A percentile compares a stretch with the other conserved stretches of the same genome.
Evolutionary conservation across 2,888 invertebrate species (phyloP).

Genomic region (Agonopterix arenella): DNA sequence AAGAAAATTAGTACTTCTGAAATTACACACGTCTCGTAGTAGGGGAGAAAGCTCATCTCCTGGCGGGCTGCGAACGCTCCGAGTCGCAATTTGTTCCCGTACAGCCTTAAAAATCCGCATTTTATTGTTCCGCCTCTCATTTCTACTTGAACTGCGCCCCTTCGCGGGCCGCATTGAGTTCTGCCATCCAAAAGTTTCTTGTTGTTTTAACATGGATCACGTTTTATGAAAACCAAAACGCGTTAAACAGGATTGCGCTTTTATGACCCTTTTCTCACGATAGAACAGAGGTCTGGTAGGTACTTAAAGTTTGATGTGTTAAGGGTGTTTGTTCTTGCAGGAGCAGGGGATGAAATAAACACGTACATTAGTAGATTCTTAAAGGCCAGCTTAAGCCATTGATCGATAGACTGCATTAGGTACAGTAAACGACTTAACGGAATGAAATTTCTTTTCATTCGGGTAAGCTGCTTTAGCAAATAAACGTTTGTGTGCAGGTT

Average conservation of each 20-base stretch:
- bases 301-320: neutral
- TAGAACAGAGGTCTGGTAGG: neutral
- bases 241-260: constrained; percentile 14
- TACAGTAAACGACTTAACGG: too few species aligned
- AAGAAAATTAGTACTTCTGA: too few species aligned
- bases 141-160: constrained; percentile 51
- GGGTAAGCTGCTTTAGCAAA: too few species aligned
- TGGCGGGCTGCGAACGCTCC: constrained; percentile 45
- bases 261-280: constrained; percentile 2
- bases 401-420: too few species aligned
- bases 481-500: too few species aligned
- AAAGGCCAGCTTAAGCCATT: too few species aligned
- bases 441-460: too few species aligned
- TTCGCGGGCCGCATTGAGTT: constrained; percentile 39
- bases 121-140: constrained; percentile 66
- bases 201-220: constrained; percentile 22
- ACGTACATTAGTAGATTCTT: too few species aligned
- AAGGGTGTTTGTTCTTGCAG: neutral
- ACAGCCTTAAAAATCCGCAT: constrained; percentile 71
- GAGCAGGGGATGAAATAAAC: too few species aligned
- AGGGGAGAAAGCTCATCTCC: constrained; percentile 49
- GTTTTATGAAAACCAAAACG: constrained; percentile 17
- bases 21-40: constrained; percentile 22
- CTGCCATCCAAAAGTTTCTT: constrained; percentile 21
- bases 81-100: constrained; percentile 66